Evolutionary conservation across 2,888 invertebrate genomes (phyloP), one percentile per base, ranked within the genome.

Genomic region (Blera fallax): DNA sequence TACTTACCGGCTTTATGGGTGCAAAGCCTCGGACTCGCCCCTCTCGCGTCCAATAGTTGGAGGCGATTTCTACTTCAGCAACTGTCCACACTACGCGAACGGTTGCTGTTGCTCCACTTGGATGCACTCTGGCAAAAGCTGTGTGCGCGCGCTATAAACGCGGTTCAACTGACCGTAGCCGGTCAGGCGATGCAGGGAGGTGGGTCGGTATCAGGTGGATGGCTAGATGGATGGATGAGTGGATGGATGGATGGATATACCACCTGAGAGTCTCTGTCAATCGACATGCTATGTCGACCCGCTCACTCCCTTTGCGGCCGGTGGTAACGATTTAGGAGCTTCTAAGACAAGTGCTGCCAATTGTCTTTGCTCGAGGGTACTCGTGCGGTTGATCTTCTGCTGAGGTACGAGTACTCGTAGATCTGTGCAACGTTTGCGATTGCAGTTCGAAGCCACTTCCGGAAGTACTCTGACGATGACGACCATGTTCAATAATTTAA

Each of bases 111-210:
- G 85, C 45, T 85, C 70, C 85, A 85, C 81, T 81, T 81, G 76
- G 76, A 8, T 77, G 85, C 72, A 67, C 72, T 77, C 76, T 69
- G 40, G 37, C 56, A 34, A 56, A 56, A 48, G 37, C 73, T 69
- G 74, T 74, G 77, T 60, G 67, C 67, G 70, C 69, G 74, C 60
- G 67, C 50, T 62, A 74, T 74, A 84, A 79, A 74, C 27, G 21
- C 45, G 37, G 34, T 76, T 62, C 85, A 85, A 77, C 65, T 81
- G 81, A 85, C 85, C 85, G 74, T 81, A 48, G 81, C 14, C 58
- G 4, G 4, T 10, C 18, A 27, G 21, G 54, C 29, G 16, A 60
- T 18, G 56, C 18, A 34, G 29, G 24, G n/a, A 16, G 43, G 11
- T 6, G 24, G n/a, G n/a, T n/a, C n/a, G n/a, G n/a, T n/a, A n/a